Conservation (phyloP, 2,113 vertebrate genomes). For the Alosa alosa region DNA sequence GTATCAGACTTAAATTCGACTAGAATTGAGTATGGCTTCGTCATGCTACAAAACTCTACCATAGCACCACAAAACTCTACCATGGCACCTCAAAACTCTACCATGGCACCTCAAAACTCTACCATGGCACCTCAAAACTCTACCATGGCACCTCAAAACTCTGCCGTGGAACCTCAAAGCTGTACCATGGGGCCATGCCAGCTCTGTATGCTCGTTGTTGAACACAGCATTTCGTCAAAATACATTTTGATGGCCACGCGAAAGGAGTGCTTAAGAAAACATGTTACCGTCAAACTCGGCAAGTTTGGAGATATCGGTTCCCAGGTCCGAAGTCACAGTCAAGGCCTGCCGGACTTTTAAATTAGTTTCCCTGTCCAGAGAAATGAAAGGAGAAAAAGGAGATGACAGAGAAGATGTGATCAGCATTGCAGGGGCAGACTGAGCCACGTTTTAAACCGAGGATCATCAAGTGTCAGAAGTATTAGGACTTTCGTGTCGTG, state of each 20-base stretch:
- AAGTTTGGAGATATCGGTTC: slow-evolving; percentile 65
- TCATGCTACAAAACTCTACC: too few relatives aligned
- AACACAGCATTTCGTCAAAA: too few relatives aligned
- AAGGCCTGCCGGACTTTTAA: slow-evolving; percentile 76
- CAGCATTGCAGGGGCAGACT: too few relatives aligned
- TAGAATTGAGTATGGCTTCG: too few relatives aligned
- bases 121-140: not conserved
- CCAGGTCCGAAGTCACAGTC: slow-evolving; percentile 73
- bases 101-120: not conserved
- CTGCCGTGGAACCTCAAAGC: not conserved
- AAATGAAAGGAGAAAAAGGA: slow-evolving; percentile 19
- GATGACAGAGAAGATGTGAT: not conserved
- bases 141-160: not conserved
- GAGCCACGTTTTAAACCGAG: not conserved
- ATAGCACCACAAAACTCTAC: not conserved
- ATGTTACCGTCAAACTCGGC: slow-evolving; percentile 76
- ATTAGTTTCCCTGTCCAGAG: slow-evolving; percentile 73
- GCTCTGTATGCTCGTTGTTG: not conserved
- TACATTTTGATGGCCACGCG: not conserved
- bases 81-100: not conserved
- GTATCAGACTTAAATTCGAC: too few relatives aligned
- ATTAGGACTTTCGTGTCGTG: not conserved
- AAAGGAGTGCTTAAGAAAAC: slow-evolving; percentile 16
- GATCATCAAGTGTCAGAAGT: not conserved
- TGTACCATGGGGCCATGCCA: not conserved